Base-by-base conservation (phyloP, 2,113 vertebrate species). In the Cathartes aura region DNA sequence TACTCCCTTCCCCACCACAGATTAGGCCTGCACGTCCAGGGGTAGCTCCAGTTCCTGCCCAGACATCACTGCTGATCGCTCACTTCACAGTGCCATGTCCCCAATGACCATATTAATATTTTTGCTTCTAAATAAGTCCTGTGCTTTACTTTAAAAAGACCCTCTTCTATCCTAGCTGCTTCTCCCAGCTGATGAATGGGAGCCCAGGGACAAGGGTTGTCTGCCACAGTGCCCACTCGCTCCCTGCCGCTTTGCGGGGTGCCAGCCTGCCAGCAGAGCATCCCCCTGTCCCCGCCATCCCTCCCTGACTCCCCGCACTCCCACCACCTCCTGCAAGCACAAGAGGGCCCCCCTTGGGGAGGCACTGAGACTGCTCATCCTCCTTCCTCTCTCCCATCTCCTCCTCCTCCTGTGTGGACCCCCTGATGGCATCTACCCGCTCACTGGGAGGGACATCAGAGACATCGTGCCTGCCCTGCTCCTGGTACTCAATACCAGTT, bases 21-120 rank as follows among this genome's bases (percentile, higher is more conserved):
- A 67, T 72, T 7, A 67, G 48, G 30, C 53, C 38, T 43, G 7
- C 5, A 42, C 6, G 56, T 80, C 43, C 66, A 47, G 45, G 15
- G 8, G 6, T 20, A 79, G 56, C 53, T 89, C 30, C 47, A 72
- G 24, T 18, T 73, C 53, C 62, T 56, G 26, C 40, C 40, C 29
- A 47, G 62, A 52, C 5, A 42, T 64, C 45, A 4, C 47, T 79
- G 47, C 34, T 71, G 43, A 82, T 40, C 0, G 0, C 23, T 86
- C 23, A n/a, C 40, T 5, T 13, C 0, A 0, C 16, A 20, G 21
- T 92, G 64, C 56, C 7, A 0, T 12, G 38, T 21, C 27, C 42
- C 18, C 21, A 34, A 0, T 38, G 36, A 38, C 20, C 13, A 12
- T 21, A 50, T 40, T 66, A 30, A 20, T 63, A 59, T 21, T 84